These are phyloP conservation scores for Rhopalosiphum padi DNA, from an alignment of 1,140 invertebrate genomes.

Conservation along the genomic window DNA sequence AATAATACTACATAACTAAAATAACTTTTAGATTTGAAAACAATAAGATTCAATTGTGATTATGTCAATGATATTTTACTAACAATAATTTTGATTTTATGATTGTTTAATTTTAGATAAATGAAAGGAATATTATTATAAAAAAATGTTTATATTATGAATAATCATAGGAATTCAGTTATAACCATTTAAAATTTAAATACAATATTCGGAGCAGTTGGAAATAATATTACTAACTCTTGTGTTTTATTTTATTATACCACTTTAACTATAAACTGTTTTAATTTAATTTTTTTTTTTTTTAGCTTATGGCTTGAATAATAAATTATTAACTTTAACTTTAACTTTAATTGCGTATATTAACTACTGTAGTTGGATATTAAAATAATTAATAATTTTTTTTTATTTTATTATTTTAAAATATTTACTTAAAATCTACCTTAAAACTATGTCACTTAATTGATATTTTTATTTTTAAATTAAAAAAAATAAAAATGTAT, in stretches of 20 bases:
- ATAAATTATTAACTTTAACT: slow-evolving; percentile 9
- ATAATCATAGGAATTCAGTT: background rate
- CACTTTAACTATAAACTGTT: background rate
- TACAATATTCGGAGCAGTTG: background rate
- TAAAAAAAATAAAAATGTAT: background rate
- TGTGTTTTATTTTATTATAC: background rate
- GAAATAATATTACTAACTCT: background rate
- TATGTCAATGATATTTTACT: background rate
- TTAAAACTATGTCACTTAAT: background rate
- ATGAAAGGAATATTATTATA: background rate
- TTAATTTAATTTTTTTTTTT: background rate
- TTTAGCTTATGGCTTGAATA: background rate
- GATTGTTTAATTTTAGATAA: background rate
- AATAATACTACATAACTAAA: background rate
- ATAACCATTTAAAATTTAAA: background rate
- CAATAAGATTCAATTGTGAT: background rate
- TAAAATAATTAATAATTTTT: background rate
- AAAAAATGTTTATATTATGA: background rate
- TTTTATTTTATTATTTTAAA: background rate
- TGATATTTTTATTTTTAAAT: background rate
- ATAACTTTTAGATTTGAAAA: background rate
- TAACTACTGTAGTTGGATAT: background rate
- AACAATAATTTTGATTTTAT: background rate
- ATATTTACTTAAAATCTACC: background rate
- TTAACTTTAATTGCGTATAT: background rate